phyloP scores from a whole-genome alignment of 2,888 invertebrate genomes.

The Miltochrista miniata region DNA sequence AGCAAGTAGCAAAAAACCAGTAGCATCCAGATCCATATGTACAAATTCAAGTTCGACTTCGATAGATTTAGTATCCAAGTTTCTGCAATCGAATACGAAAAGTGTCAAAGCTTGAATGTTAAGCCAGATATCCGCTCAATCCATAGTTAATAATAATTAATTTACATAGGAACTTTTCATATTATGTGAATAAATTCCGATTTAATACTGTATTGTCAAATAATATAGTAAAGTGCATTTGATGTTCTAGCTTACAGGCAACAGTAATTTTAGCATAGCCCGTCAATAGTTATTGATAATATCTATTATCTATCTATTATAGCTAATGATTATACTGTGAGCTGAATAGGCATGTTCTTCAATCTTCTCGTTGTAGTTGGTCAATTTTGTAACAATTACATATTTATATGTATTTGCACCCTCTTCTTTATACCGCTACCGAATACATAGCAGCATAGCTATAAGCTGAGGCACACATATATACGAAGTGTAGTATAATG shows the following conservation, averaged over 20 bases:
- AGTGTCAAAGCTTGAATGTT: constrained; percentile 45
- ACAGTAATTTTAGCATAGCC: constrained; percentile 6
- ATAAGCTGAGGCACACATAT: too few species aligned
- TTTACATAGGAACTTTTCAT: constrained; percentile 21
- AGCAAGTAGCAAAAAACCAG: constrained; percentile 5
- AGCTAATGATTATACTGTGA: constrained; percentile 15
- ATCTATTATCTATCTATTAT: constrained; percentile 29
- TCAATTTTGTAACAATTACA: background rate
- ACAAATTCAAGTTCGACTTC: constrained; percentile 4
- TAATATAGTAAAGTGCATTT: constrained; percentile 22
- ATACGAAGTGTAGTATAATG: too few species aligned
- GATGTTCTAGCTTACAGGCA: constrained; percentile 24
- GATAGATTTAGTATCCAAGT: constrained; percentile 13
- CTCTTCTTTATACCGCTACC: too few species aligned
- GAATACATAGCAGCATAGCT: too few species aligned
- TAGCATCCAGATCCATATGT: constrained; percentile 7
- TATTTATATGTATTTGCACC: too few species aligned
- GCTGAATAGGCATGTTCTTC: constrained; percentile 22
- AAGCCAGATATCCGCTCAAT: constrained; percentile 57
- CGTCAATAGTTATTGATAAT: constrained; percentile 25
- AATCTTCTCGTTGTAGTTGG: constrained; percentile 10
- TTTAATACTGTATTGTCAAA: constrained; percentile 10
- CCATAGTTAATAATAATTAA: constrained; percentile 49
- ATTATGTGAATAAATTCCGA: background rate
- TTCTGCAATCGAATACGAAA: constrained; percentile 30